Evolutionary conservation across 2,888 invertebrate species (phyloP), one percentile per base, ranked within the genome.

Genomic region (Trichopoda pennipes): DNA sequence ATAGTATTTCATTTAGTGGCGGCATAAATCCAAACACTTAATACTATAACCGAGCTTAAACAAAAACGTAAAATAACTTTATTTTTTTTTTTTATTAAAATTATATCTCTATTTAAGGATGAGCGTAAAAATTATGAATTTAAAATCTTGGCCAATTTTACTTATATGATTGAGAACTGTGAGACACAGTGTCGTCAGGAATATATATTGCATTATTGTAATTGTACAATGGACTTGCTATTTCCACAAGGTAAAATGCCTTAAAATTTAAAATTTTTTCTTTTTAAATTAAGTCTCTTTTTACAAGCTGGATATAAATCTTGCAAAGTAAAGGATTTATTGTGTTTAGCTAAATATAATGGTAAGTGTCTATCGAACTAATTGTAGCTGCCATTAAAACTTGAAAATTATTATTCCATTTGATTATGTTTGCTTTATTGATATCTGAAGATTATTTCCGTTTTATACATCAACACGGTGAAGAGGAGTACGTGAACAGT

Each of bases 91-190:
- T 28, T 7, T 6, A 28, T 28, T 28, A 7, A 28, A 28, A 28
- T 28, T 28, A 6, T 28, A 7, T 28, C 28, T 28, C 9, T 47
- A 8, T 44, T 42, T 9, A 3, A 90, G 90, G 87, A 90, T 44
- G 90, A 90, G 81, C 86, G 79, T 16, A 84, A 84, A 21, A 87
- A 87, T 42, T 80, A 84, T 1, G 86, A 88, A 64, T 89, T 87
- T 81, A 89, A 87, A 70, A 87, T 89, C 10, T 81, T 91, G 32
- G 83, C 85, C 9, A 90, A 89, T 32, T 88, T 90, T 76, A 86
- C 87, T 56, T 91, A 91, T 82, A 89, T 90, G 87, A 86, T 87
- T 79, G 87, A 89, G 78, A 91, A 91, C 86, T 91, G 91, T 80
- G 84, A 87, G 72, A 86, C 90, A 23, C 88, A 91, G 84, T 91